Evolutionary conservation across 2,888 invertebrate genomes (phyloP).

Genomic region (Cantharis nigra): DNA sequence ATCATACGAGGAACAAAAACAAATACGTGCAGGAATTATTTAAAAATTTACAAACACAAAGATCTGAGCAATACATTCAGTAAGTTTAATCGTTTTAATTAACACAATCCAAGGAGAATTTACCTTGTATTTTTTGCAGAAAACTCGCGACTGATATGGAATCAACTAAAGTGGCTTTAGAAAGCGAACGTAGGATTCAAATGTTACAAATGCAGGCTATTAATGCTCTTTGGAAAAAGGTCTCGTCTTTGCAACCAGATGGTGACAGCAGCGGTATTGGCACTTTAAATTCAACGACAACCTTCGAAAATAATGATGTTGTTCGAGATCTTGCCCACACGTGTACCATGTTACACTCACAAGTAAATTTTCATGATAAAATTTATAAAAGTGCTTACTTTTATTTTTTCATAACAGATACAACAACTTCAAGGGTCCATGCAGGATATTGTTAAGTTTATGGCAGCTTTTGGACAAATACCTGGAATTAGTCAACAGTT

Average conservation of each 20-base stretch:
- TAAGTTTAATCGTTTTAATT: slow-evolving; percentile 54
- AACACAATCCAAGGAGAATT: no score
- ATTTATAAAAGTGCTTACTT: neutral
- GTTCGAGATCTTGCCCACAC: slow-evolving; percentile 77
- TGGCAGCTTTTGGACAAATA: slow-evolving; percentile 60
- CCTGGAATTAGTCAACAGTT: slow-evolving; percentile 42
- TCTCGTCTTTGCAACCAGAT: slow-evolving; percentile 68
- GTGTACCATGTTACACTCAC: slow-evolving; percentile 73
- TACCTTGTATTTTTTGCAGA: slow-evolving; percentile 54
- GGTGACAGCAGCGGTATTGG: slow-evolving; percentile 39
- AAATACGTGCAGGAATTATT: slow-evolving; percentile 66
- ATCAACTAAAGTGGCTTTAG: slow-evolving; percentile 80
- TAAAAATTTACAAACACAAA: slow-evolving; percentile 73
- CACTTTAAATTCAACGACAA: neutral
- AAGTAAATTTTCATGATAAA: slow-evolving; percentile 58
- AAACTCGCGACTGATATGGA: slow-evolving; percentile 84
- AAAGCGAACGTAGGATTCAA: slow-evolving; percentile 83
- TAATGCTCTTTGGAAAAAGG: slow-evolving; percentile 87
- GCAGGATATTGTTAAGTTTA: slow-evolving; percentile 76
- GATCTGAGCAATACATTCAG: slow-evolving; percentile 85
- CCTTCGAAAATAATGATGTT: slow-evolving; percentile 62
- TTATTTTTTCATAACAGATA: slow-evolving; percentile 58
- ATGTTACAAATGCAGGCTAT: slow-evolving; percentile 90
- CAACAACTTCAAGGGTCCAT: slow-evolving; percentile 79
- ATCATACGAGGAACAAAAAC: slow-evolving; percentile 75